Base-by-base conservation (phyloP, 2,113 vertebrate species). In the Pachyramphus minor region DNA sequence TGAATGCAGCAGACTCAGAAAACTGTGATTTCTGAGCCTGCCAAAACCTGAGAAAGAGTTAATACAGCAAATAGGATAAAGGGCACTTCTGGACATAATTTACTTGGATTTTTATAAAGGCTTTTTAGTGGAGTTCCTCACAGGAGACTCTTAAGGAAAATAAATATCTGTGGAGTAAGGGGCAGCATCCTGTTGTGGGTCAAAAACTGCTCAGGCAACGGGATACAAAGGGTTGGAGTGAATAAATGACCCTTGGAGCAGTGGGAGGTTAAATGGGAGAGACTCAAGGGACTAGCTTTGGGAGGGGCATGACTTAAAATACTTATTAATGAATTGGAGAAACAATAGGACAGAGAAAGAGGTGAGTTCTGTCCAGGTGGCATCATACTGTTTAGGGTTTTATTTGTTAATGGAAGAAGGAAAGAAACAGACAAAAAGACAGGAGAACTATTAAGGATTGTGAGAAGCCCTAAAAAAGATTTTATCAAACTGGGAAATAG, bases 141-240 rank as follows among this genome's bases (percentile, higher is more conserved):
- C 83, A 91, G 92, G 93, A 95, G 94, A 79, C 79, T 87, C 66
- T 96, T 94, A 95, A 93, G 91, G 88, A 97, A 97, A 97, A 96
- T 77, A 96, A 94, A 96, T 94, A 96, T 93, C 84, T 85, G 62
- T 1, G 0, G 91, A 89, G 88, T 94, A 93, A 93, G 93, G 91
- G 97, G 71, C 95, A 95, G 88, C 81, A 79, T 95, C 95, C 96
- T 96, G 94, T 94, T 93, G 93, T 84, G 91, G 94, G 94, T 96
- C 95, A 96, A 94, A 96, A 95, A 81, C 82, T 67, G 75, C 77
- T 88, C 9, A 2, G 69, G 73, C 20, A 2, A 69, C 0, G 0
- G 72, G 90, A 90, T 95, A 93, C 69, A 90, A 95, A 95, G 84
- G 53, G 33, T 67, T 81, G 83, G 72, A 92, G 62, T 84, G 89